Percentiles rank a stretch among this genome's conserved stretches.
Conservation (phyloP, 2,797 vertebrate species). For the Mergus octosetaceus region DNA sequence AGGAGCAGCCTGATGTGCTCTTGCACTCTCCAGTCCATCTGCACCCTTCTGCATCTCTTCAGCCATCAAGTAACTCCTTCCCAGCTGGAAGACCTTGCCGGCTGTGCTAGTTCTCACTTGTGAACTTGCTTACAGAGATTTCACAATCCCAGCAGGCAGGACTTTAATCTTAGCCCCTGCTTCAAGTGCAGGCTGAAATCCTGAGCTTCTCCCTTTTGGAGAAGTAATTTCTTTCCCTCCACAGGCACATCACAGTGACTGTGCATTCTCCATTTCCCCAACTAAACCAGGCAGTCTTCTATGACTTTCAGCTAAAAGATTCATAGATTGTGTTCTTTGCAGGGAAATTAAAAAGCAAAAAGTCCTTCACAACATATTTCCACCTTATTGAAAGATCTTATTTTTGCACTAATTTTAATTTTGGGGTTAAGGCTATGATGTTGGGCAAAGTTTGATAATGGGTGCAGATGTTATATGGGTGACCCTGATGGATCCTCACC, state of each 20-base stretch:
- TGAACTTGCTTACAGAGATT: slow-evolving; percentile 49
- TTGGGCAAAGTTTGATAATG: background rate
- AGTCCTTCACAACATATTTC: background rate
- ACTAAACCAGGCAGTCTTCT: background rate
- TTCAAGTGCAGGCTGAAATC: slow-evolving; percentile 41
- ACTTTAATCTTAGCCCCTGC: slow-evolving; percentile 55
- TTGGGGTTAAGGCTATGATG: background rate
- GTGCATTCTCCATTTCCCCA: background rate
- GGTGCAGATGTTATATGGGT: background rate
- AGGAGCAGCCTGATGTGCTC: background rate
- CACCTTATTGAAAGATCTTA: background rate
- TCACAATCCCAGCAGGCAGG: slow-evolving; percentile 60
- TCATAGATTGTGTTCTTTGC: background rate
- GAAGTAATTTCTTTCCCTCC: slow-evolving; percentile 25
- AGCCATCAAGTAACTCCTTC: slow-evolving; percentile 27
- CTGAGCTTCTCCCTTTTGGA: slow-evolving; percentile 39
- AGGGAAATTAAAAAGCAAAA: background rate
- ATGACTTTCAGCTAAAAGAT: background rate
- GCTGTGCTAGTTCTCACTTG: slow-evolving; percentile 48
- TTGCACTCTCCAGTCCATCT: background rate
- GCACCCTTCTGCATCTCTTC: slow-evolving; percentile 5
- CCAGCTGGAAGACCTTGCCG: slow-evolving; percentile 41
- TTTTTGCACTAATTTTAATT: background rate
- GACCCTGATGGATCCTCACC: background rate
- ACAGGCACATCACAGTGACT: background rate